phyloP scores from a whole-genome alignment of 1,140 invertebrate species.

The Diorhabda elongata region DNA sequence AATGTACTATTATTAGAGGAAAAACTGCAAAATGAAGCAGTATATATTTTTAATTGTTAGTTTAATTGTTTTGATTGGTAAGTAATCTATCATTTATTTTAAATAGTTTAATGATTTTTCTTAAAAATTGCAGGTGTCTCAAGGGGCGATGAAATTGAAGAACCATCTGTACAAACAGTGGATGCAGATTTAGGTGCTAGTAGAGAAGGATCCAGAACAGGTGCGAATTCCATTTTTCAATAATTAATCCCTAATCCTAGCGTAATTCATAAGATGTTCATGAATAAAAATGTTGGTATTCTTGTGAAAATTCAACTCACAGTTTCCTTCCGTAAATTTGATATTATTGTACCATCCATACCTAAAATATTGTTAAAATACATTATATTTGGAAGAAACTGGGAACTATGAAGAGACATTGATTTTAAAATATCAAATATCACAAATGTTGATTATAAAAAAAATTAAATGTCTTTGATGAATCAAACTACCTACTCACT shows the following conservation, averaged over 20 bases:
- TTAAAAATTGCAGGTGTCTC: slow-evolving; percentile 26
- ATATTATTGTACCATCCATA: slow-evolving; percentile 47
- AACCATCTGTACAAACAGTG: slow-evolving; percentile 55
- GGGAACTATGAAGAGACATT: too few relatives aligned
- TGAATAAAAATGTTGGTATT: slow-evolving; percentile 40
- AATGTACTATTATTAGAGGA: background rate
- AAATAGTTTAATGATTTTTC: slow-evolving; percentile 12
- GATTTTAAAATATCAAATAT: too few relatives aligned
- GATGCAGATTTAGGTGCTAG: slow-evolving; percentile 74
- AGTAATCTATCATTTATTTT: slow-evolving; percentile 33
- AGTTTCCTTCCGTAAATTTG: slow-evolving; percentile 36
- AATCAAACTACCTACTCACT: slow-evolving; percentile 29
- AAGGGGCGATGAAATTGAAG: slow-evolving; percentile 34
- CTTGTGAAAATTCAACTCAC: slow-evolving; percentile 42
- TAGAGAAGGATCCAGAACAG: slow-evolving; percentile 78
- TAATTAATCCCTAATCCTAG: slow-evolving; percentile 39
- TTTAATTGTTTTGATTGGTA: slow-evolving; percentile 54
- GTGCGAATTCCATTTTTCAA: slow-evolving; percentile 48
- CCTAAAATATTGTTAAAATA: slow-evolving; percentile 28
- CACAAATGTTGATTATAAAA: background rate
- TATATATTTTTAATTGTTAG: slow-evolving; percentile 49
- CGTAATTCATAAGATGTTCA: slow-evolving; percentile 46
- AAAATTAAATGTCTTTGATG: background rate
- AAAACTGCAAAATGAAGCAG: slow-evolving; percentile 52
- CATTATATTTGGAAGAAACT: too few relatives aligned